Base-by-base conservation (phyloP, 2,888 invertebrate genomes). In the Andrena haemorrhoa region DNA sequence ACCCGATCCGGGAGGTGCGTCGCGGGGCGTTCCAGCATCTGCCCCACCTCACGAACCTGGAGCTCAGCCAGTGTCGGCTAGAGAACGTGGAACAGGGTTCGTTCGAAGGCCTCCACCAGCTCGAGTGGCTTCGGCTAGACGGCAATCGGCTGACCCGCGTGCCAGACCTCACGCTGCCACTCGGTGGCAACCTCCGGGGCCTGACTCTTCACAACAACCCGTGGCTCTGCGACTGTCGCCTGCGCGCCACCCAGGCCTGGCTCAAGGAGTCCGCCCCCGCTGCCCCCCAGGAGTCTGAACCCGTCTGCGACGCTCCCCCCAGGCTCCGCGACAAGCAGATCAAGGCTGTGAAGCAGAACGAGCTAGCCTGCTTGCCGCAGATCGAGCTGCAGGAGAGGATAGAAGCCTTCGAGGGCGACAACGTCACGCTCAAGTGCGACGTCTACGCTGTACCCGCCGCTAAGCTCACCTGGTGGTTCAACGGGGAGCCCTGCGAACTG, bases 171-270 rank as follows among this genome's bases (percentile, higher is more conserved):
- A 92, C 93, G 4, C 75, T 93, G 8, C 93, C 93, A 0, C 95
- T 97, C 71, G 97, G 97, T n/a, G 96, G 96, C 82, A 96, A 96
- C 66, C 94, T 98, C 88, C 96, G 97, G 89, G 97, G 97, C 77
- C 95, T 98, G 78, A 96, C 97, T 90, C 94, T 98, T 87, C 97
- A 98, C 93, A 97, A 96, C 93, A 98, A 98, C 95, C 97, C 97
- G 86, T 98, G 98, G 98, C 95, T 96, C 88, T 98, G 98, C 94
- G 97, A 98, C 94, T 98, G 98, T 94, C 96, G 96, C 88, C 95
- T 98, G 91, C 94, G 96, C 88, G 96, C 97, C 90, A 94, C 98
- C 91, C 96, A 97, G 91, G 94, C 95, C 84, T 98, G 98, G 98
- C 95, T 98, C 89, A 95, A 95, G 86, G 96, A 96, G 92, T 92